Conservation (phyloP, 2,888 invertebrate genomes). For the Sarcophaga caerulescens region DNA sequence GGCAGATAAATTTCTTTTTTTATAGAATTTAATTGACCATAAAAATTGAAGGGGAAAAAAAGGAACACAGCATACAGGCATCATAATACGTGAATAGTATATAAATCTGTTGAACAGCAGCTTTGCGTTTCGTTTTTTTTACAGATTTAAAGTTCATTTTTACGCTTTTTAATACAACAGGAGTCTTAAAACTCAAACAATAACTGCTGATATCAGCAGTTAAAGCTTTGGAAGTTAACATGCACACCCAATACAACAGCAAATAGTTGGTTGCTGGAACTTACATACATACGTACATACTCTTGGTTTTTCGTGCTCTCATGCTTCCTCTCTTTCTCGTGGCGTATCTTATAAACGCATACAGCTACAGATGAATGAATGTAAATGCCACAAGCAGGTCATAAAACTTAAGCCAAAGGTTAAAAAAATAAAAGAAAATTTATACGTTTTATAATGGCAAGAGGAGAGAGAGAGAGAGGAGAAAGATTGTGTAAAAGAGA, state of each 20-base stretch:
- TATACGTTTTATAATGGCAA: constrained; percentile 43
- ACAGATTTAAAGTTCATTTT: constrained; percentile 15
- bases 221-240: constrained; percentile 32
- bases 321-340: not conserved
- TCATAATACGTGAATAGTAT: constrained; percentile 2
- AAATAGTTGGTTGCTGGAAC: too few relatives aligned
- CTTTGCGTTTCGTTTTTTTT: constrained; percentile 9
- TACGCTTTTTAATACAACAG: not conserved
- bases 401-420: constrained; percentile 67
- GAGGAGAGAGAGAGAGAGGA: not conserved
- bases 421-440: constrained; percentile 62
- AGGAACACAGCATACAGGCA: constrained; percentile 44
- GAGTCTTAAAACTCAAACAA: constrained; percentile 48
- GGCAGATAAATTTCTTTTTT: constrained; percentile 19
- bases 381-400: constrained; percentile 66
- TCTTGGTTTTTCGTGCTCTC: not conserved
- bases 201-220: constrained; percentile 62
- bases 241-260: too few relatives aligned
- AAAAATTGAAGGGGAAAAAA: constrained; percentile 73
- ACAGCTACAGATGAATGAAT: constrained; percentile 8
- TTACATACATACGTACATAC: too few relatives aligned
- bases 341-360: not conserved
- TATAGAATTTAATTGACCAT: constrained; percentile 79
- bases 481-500: not conserved
- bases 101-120: constrained; percentile 32